Percentiles rank a stretch among this genome's conserved stretches.
Conservation (phyloP, 2,797 vertebrate species). For the Neopelma chrysocephalum region DNA sequence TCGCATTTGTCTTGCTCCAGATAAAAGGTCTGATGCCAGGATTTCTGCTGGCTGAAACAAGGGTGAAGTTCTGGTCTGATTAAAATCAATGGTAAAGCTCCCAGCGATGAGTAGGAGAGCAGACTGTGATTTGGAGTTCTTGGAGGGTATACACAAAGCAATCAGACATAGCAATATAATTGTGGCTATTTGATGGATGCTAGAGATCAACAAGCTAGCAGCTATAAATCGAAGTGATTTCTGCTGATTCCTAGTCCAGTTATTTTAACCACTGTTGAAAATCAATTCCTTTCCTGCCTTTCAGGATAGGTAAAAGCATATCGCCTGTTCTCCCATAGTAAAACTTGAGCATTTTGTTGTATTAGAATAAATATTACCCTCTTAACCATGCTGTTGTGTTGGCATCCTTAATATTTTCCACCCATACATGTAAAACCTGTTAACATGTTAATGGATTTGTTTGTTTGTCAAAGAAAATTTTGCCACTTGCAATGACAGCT, state of each 20-base stretch:
- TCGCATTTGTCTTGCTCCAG: neutral
- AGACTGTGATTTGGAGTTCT: conserved; percentile 27
- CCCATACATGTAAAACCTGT: too few species aligned
- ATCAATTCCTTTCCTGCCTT: neutral
- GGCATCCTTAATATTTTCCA: too few species aligned
- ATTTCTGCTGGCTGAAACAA: conserved; percentile 41
- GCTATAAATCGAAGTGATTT: neutral
- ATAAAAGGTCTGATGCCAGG: neutral
- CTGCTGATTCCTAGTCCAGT: neutral
- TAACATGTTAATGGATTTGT: too few species aligned
- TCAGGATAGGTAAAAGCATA: too few species aligned
- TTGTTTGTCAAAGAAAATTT: too few species aligned
- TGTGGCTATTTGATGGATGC: neutral
- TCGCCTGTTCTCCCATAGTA: too few species aligned
- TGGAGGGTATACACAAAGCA: neutral
- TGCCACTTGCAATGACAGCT: too few species aligned
- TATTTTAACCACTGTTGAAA: neutral
- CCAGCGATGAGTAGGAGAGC: neutral
- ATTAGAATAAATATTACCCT: too few species aligned
- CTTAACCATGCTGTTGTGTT: too few species aligned
- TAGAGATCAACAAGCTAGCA: conserved; percentile 1
- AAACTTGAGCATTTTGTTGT: too few species aligned
- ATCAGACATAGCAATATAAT: conserved; percentile 7
- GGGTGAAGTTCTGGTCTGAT: conserved; percentile 27
- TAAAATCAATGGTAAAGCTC: conserved; percentile 35